Conservation (phyloP, 2,888 invertebrate genomes). For the Drosophila prostipennis region DNA sequence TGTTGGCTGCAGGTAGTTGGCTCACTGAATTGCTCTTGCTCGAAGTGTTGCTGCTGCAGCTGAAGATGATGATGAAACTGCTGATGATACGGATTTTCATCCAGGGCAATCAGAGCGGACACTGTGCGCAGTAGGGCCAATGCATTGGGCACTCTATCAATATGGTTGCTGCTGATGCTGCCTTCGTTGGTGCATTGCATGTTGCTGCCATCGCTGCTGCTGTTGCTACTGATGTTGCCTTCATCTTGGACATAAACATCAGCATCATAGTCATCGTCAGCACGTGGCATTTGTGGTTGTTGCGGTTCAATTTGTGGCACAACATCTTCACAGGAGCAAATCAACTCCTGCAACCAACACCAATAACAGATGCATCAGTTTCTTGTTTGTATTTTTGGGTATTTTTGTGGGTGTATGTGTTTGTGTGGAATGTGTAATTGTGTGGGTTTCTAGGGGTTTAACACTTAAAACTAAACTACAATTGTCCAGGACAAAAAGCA, state of each 20-base stretch:
- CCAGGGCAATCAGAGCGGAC: slow-evolving; percentile 81
- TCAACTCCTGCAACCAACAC: slow-evolving; percentile 88
- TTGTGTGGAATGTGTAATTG: slow-evolving; percentile 18
- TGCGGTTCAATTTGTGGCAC: slow-evolving; percentile 81
- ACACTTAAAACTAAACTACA: slow-evolving; percentile 55
- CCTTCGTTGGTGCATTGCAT: slow-evolving; percentile 22
- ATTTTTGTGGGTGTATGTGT: slow-evolving; percentile 25
- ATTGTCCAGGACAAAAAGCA: slow-evolving; percentile 1
- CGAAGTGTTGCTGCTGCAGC: slow-evolving; percentile 82
- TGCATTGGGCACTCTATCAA: slow-evolving; percentile 78
- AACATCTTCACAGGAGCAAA: slow-evolving; percentile 88
- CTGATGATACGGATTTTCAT: slow-evolving; percentile 85
- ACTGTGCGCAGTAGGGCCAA: slow-evolving; percentile 82
- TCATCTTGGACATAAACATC: slow-evolving; percentile 70
- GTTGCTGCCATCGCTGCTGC: slow-evolving; percentile 23
- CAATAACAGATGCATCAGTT: slow-evolving; percentile 84
- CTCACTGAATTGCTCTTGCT: slow-evolving; percentile 80
- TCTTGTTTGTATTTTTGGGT: slow-evolving; percentile 41
- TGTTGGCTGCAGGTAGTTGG: slow-evolving; percentile 83
- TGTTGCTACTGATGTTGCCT: slow-evolving; percentile 43
- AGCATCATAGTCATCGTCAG: slow-evolving; percentile 79
- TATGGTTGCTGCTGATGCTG: slow-evolving; percentile 45
- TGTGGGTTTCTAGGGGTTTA: slow-evolving; percentile 13
- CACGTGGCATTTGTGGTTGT: slow-evolving; percentile 59
- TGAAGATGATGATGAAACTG: slow-evolving; percentile 81